Evolutionary conservation across 1,140 invertebrate genomes (phyloP).

Genomic region (Brachionus rotundiformis): DNA sequence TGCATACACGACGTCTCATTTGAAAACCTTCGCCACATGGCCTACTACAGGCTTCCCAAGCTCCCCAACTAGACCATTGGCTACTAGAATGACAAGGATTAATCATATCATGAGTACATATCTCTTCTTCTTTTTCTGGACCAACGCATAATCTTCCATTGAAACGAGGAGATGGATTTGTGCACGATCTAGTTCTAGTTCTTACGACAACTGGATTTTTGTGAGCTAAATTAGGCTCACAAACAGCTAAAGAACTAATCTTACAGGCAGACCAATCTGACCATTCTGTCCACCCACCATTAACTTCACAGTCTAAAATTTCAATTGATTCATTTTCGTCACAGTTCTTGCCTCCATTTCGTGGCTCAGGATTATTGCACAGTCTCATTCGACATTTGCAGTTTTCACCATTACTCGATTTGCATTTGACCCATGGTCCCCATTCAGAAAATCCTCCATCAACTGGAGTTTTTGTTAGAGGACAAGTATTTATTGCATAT

Average conservation of each 20-base stretch:
- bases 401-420: neutral
- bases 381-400: constrained; percentile 42
- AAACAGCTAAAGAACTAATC: neutral
- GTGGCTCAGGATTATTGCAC: neutral
- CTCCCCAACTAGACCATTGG: constrained; percentile 23
- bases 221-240: neutral
- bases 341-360: constrained; percentile 19
- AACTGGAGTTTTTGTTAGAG: neutral
- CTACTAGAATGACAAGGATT: constrained; percentile 7
- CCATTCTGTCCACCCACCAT: constrained; percentile 48
- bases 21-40: constrained; percentile 35
- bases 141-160: constrained; percentile 47
- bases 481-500: constrained; percentile 25
- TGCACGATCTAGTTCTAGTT: constrained; percentile 34
- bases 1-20: constrained; percentile 20
- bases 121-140: constrained; percentile 50
- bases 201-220: neutral
- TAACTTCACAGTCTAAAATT: constrained; percentile 23
- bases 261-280: constrained; percentile 30
- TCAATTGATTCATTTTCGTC: constrained; percentile 35
- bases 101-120: constrained; percentile 27
- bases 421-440: constrained; percentile 8
- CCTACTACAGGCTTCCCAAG: constrained; percentile 34
- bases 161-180: constrained; percentile 27
- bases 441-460: constrained; percentile 35